phyloP scores from a whole-genome alignment of 2,797 vertebrate genomes.

The Sitta carolinensis region DNA sequence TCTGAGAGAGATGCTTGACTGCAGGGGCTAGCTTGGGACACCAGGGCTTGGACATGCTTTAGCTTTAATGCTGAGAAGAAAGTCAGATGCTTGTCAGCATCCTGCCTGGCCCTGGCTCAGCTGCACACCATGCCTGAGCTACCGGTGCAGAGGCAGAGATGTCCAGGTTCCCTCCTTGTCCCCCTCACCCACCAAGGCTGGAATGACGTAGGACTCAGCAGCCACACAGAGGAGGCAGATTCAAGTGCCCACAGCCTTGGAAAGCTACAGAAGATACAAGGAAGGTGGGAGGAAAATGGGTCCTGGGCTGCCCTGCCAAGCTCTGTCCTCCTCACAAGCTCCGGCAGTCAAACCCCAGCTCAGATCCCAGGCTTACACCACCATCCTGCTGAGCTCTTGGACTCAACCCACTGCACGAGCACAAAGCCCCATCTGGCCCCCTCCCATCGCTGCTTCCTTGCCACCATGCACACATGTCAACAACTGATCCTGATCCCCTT shows the following conservation, averaged over 20 bases:
- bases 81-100: background rate
- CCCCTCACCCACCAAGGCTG: background rate
- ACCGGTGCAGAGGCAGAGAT: background rate
- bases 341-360: background rate
- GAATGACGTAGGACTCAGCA: background rate
- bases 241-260: background rate
- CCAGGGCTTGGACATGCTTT: background rate
- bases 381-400: slow-evolving; percentile 36
- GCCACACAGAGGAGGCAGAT: background rate
- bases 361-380: background rate
- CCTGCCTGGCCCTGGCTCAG: no score
- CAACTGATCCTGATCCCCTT: background rate
- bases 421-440: slow-evolving; percentile 45
- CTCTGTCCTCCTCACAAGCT: background rate
- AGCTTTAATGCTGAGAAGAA: background rate
- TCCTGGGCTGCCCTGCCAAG: background rate
- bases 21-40: background rate
- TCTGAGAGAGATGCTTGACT: background rate
- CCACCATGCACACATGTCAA: background rate
- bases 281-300: background rate
- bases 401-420: background rate
- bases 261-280: background rate
- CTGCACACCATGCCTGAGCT: background rate
- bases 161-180: background rate
- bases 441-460: background rate